phyloP scores from a whole-genome alignment of 2,797 vertebrate species.

The Aulostomus chinensis region DNA sequence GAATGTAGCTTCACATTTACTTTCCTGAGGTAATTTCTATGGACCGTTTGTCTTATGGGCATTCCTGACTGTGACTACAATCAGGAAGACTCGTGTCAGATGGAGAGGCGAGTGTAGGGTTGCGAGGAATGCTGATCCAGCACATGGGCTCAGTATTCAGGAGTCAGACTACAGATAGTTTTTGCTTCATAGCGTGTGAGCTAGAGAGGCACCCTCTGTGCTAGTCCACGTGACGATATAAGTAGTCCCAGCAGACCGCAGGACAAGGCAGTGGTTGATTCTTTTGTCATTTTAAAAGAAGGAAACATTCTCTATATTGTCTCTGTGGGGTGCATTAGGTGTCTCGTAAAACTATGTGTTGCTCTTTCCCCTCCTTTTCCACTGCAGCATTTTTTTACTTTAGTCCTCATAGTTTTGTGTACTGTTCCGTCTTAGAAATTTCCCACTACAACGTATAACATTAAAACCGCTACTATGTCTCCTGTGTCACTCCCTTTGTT shows the following conservation, averaged over 20 bases:
- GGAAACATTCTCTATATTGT: background rate
- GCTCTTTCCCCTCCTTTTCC: too few species aligned
- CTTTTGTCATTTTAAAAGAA: slow-evolving; percentile 15
- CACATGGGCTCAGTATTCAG: slow-evolving; percentile 32
- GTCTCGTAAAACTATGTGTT: too few species aligned
- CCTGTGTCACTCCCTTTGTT: too few species aligned
- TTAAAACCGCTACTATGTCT: too few species aligned
- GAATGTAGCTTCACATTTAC: slow-evolving; percentile 34
- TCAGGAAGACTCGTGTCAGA: slow-evolving; percentile 46
- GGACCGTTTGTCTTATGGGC: slow-evolving; percentile 39
- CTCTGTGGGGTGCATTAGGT: background rate
- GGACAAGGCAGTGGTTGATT: slow-evolving; percentile 12
- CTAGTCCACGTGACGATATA: too few species aligned
- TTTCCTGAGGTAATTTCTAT: slow-evolving; percentile 51
- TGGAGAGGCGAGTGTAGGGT: slow-evolving; percentile 18
- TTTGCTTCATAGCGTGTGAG: slow-evolving; percentile 3
- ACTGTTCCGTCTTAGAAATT: too few species aligned
- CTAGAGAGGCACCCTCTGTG: slow-evolving; percentile 10
- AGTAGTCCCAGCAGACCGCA: too few species aligned
- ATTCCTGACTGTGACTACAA: slow-evolving; percentile 45
- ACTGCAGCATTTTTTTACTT: too few species aligned
- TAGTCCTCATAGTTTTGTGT: too few species aligned
- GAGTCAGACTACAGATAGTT: slow-evolving; percentile 14
- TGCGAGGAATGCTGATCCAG: slow-evolving; percentile 55
- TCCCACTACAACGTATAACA: too few species aligned